phyloP scores from a whole-genome alignment of 2,113 vertebrate genomes.

The Maylandia zebra region DNA sequence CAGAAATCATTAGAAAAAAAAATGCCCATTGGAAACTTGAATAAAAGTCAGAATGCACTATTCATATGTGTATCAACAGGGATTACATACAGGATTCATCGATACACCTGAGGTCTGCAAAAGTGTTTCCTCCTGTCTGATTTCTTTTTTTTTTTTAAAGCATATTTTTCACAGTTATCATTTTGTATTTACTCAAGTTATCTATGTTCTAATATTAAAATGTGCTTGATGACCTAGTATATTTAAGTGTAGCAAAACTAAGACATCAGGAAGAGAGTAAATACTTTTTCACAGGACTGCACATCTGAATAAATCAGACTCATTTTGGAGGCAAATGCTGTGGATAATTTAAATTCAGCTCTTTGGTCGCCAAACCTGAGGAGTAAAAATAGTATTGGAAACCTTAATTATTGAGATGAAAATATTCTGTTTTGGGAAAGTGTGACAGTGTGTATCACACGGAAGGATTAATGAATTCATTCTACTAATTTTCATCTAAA shows the following conservation, averaged over 20 bases:
- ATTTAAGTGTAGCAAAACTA: neutral
- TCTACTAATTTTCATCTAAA: neutral
- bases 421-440: neutral
- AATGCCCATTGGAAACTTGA: neutral
- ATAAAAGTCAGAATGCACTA: neutral
- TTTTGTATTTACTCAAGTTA: neutral
- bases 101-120: rapidly evolving
- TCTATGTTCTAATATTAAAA: neutral
- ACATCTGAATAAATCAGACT: neutral
- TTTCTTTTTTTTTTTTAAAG: neutral
- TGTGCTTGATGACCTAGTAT: rapidly evolving
- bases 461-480: neutral
- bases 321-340: neutral
- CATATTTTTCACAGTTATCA: neutral
- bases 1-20: neutral
- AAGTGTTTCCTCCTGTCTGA: neutral
- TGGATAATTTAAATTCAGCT: neutral
- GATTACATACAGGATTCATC: neutral
- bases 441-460: neutral
- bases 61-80: neutral
- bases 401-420: neutral
- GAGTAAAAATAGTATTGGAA: neutral
- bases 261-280: neutral
- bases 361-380: neutral
- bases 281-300: neutral